Percentiles rank a stretch among this genome's conserved stretches.
Conservation (phyloP, 2,797 vertebrate species). For the Hyperoplus lanceolatus region DNA sequence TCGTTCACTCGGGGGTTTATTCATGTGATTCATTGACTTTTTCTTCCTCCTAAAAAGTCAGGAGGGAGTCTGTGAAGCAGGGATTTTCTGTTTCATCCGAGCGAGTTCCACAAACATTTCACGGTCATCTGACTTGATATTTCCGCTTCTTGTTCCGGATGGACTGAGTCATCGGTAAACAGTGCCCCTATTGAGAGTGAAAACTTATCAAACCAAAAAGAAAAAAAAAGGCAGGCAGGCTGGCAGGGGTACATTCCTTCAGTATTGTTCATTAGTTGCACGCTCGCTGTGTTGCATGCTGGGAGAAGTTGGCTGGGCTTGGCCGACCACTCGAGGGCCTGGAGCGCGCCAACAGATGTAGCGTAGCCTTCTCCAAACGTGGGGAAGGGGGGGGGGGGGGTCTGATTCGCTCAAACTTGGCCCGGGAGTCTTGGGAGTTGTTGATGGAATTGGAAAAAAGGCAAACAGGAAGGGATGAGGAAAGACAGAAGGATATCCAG, state of each 20-base stretch:
- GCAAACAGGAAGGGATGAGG: slow-evolving; percentile 10
- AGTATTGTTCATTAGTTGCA: slow-evolving; percentile 77
- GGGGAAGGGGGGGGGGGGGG: slow-evolving; percentile 64
- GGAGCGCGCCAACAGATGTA: slow-evolving; percentile 72
- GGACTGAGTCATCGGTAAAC: slow-evolving; percentile 64
- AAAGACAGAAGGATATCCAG: slow-evolving; percentile 23
- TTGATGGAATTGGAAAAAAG: slow-evolving; percentile 61
- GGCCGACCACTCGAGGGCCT: slow-evolving; percentile 69
- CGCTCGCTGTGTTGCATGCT: slow-evolving; percentile 77
- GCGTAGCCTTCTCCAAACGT: slow-evolving; percentile 70
- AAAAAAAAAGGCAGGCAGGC: slow-evolving; percentile 50
- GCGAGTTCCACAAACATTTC: slow-evolving; percentile 60
- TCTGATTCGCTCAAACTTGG: slow-evolving; percentile 74
- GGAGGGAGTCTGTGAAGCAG: slow-evolving; percentile 29
- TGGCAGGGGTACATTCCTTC: slow-evolving; percentile 65
- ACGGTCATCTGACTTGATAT: slow-evolving; percentile 66
- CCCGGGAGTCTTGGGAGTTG: slow-evolving; percentile 71
- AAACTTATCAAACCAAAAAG: slow-evolving; percentile 69
- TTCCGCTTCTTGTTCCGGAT: slow-evolving; percentile 55
- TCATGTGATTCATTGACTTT: slow-evolving; percentile 53
- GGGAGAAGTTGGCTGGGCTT: slow-evolving; percentile 72
- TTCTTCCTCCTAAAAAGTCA: slow-evolving; percentile 28
- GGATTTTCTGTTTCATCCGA: slow-evolving; percentile 46
- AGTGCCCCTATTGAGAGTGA: slow-evolving; percentile 73
- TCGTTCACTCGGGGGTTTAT: slow-evolving; percentile 27